Percentiles rank a stretch among this genome's conserved stretches.
These are phyloP conservation scores for Xestia ashworthii DNA, from an alignment of 2,888 invertebrate genomes.

Conservation along the genomic window DNA sequence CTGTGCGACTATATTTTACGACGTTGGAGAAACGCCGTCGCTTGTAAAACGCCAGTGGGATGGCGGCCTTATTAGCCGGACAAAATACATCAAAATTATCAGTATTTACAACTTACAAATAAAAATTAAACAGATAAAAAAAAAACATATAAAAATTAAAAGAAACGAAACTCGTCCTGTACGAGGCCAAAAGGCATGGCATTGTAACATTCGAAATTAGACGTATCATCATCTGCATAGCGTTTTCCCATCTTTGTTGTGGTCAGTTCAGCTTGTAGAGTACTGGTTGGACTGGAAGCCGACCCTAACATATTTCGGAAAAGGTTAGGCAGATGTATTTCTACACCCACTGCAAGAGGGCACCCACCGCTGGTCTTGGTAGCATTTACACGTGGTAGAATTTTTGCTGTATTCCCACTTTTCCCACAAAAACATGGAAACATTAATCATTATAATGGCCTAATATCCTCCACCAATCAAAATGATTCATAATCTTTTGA, in stretches of 20 bases:
- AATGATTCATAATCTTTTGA: slow-evolving; percentile 64
- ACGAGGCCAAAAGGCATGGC: too few relatives aligned
- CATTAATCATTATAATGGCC: slow-evolving; percentile 66
- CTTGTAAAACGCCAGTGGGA: too few relatives aligned
- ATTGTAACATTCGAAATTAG: neutral
- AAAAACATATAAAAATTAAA: too few relatives aligned
- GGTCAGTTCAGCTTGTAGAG: neutral
- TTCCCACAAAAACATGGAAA: slow-evolving; percentile 58
- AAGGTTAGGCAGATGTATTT: neutral
- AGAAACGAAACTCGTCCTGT: too few relatives aligned
- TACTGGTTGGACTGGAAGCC: neutral
- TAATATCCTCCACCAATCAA: slow-evolving; percentile 67
- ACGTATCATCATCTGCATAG: too few relatives aligned
- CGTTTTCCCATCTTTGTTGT: too few relatives aligned
- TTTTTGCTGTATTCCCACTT: slow-evolving; percentile 33
- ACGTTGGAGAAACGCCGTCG: too few relatives aligned
- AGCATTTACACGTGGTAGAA: neutral
- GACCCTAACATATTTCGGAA: neutral
- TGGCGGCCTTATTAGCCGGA: too few relatives aligned
- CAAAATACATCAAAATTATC: too few relatives aligned
- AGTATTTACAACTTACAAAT: too few relatives aligned
- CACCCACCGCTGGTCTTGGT: neutral
- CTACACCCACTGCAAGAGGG: neutral
- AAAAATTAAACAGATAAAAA: too few relatives aligned
- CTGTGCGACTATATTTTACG: too few relatives aligned